Conservation (phyloP, 2,888 invertebrate species). For the Ormia ochracea region DNA sequence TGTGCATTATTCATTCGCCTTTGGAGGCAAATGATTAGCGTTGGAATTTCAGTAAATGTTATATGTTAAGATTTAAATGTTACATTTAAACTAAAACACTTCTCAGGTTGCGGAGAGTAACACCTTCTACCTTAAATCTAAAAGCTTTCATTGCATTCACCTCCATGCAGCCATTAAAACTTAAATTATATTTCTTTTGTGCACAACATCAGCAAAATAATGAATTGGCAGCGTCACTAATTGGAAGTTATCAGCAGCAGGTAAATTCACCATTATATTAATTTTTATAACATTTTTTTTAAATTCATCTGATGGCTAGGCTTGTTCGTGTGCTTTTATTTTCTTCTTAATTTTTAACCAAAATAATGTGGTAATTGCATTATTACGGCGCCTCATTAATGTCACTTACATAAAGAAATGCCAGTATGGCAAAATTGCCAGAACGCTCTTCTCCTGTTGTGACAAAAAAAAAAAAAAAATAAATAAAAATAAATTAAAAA, state of each 20-base stretch:
- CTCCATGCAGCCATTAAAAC: not conserved
- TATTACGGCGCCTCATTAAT: constrained; percentile 59
- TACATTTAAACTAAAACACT: no score
- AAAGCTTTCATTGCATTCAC: not conserved
- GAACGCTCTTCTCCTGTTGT: constrained; percentile 29
- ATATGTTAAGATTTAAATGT: no score
- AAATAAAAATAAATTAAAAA: not conserved
- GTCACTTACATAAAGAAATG: constrained; percentile 47
- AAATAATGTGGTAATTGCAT: constrained; percentile 58
- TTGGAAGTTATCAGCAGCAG: constrained; percentile 41
- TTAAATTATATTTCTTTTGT: not conserved
- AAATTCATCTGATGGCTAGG: constrained; percentile 5
- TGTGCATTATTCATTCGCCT: no score
- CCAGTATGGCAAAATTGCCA: constrained; percentile 45
- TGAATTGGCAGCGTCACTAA: constrained; percentile 43
- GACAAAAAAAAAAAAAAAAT: not conserved
- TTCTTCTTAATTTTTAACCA: constrained; percentile 31
- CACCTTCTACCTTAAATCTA: not conserved
- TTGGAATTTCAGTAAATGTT: no score
- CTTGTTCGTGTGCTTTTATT: not conserved
- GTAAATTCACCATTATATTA: constrained; percentile 36
- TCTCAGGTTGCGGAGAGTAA: not conserved
- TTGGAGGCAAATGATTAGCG: no score
- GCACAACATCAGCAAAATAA: constrained; percentile 6
- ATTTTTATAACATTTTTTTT: constrained; percentile 29